phyloP scores from a whole-genome alignment of 2,113 vertebrate genomes.

The Gobio gobio region DNA sequence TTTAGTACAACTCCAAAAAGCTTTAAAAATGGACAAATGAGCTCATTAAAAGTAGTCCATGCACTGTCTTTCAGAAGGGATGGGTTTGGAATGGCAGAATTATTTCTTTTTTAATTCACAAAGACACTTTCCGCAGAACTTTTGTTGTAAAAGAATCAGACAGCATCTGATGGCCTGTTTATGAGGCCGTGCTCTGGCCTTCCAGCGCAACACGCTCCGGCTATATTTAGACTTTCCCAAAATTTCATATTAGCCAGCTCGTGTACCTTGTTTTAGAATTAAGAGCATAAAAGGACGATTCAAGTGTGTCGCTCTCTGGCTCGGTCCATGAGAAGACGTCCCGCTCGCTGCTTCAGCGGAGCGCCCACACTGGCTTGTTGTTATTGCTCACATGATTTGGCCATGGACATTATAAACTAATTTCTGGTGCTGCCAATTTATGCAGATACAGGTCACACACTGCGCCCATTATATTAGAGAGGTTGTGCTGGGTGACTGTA shows the following conservation, averaged over 20 bases:
- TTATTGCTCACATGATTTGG: constrained; percentile 68
- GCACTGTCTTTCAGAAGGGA: background rate
- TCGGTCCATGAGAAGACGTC: constrained; percentile 18
- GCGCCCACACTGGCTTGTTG: constrained; percentile 39
- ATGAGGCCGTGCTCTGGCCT: constrained; percentile 26
- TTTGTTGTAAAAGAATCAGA: background rate
- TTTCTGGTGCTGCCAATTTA: constrained; percentile 64
- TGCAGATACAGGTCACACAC: constrained; percentile 67
- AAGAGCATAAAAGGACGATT: constrained; percentile 66
- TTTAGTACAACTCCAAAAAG: background rate
- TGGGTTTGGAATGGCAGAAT: background rate
- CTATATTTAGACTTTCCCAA: constrained; percentile 65
- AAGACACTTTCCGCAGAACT: background rate
- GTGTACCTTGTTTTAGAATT: constrained; percentile 72
- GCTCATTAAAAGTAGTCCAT: background rate
- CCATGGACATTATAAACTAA: constrained; percentile 68
- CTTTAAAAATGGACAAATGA: background rate
- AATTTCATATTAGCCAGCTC: constrained; percentile 63
- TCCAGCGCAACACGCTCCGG: constrained; percentile 24
- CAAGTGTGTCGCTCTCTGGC: constrained; percentile 51
- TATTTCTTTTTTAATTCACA: background rate
- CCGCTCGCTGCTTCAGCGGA: background rate
- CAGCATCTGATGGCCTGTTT: background rate
- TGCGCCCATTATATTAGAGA: constrained; percentile 60
- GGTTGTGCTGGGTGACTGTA: constrained; percentile 32